phyloP scores from a whole-genome alignment of 2,888 invertebrate species.

The Clitarchus hookeri region DNA sequence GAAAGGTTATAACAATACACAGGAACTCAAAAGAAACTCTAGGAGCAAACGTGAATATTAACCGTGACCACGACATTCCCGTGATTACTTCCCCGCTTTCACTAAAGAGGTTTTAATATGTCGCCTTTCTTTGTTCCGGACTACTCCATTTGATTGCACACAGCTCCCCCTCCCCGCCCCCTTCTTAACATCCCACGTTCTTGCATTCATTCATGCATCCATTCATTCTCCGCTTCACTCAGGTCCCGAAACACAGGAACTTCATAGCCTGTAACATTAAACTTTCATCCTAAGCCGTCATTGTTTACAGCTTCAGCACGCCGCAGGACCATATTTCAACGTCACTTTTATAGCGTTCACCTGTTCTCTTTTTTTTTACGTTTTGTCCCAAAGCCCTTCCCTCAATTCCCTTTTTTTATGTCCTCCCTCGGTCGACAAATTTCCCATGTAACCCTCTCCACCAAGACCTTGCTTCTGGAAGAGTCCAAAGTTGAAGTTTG shows the following conservation, averaged over 20 bases:
- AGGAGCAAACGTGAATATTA: not conserved
- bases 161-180: not conserved
- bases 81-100: not conserved
- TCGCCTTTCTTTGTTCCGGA: not conserved
- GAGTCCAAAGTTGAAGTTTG: too few species aligned
- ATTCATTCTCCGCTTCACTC: not conserved
- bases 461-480: not conserved
- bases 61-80: not conserved
- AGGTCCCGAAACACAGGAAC: not conserved
- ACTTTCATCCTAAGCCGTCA: not conserved
- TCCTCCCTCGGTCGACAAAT: not conserved
- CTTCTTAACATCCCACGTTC: not conserved
- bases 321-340: not conserved
- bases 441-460: not conserved
- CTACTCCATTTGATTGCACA: constrained; percentile 5
- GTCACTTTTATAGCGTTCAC: not conserved
- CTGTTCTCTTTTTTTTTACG: not conserved
- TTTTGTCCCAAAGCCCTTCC: not conserved
- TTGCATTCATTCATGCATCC: not conserved
- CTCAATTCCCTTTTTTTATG: not conserved
- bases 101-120: not conserved
- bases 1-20: not conserved
- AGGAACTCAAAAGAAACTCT: not conserved
- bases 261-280: not conserved
- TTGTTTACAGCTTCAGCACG: not conserved